Evolutionary conservation across 1,140 invertebrate species (phyloP).

Genomic region (Drosophila santomea): DNA sequence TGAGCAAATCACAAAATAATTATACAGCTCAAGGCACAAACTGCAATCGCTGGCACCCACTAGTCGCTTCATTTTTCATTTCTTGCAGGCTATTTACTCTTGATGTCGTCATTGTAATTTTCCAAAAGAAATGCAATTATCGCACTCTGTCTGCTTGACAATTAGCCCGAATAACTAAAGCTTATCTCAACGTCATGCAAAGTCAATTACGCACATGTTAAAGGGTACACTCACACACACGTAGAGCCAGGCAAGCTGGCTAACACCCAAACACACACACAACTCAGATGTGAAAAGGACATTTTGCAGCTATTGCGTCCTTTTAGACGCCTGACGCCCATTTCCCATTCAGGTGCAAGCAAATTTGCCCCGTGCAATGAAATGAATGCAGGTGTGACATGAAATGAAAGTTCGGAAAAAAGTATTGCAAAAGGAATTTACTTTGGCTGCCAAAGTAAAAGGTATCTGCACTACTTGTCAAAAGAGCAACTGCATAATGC

Average conservation of each 20-base stretch:
- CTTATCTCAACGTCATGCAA: constrained; percentile 48
- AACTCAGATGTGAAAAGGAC: constrained; percentile 9
- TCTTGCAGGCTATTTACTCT: background rate
- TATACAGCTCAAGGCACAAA: constrained; percentile 7
- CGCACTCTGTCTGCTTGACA: constrained; percentile 20
- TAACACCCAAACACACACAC: constrained; percentile 5
- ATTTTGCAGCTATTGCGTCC: constrained; percentile 37
- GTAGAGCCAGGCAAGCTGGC: background rate
- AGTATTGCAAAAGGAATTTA: background rate
- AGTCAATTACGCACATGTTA: constrained; percentile 64
- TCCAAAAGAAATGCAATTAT: constrained; percentile 42
- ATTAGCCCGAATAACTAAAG: constrained; percentile 36
- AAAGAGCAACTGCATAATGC: too few species aligned
- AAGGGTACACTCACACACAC: constrained; percentile 37
- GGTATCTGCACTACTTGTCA: background rate
- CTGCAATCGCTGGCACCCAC: background rate
- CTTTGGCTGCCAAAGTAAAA: background rate
- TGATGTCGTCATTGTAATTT: constrained; percentile 17
- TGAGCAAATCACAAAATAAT: constrained; percentile 42
- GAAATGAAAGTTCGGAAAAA: background rate
- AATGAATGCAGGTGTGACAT: constrained; percentile 27
- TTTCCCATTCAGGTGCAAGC: constrained; percentile 48
- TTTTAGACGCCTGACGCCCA: constrained; percentile 9
- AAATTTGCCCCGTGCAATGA: constrained; percentile 55
- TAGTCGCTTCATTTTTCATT: constrained; percentile 7